Percentiles rank a stretch among this genome's conserved stretches.
These are phyloP conservation scores for Amaurobius ferox DNA, from an alignment of 2,888 invertebrate genomes.

Conservation along the genomic window DNA sequence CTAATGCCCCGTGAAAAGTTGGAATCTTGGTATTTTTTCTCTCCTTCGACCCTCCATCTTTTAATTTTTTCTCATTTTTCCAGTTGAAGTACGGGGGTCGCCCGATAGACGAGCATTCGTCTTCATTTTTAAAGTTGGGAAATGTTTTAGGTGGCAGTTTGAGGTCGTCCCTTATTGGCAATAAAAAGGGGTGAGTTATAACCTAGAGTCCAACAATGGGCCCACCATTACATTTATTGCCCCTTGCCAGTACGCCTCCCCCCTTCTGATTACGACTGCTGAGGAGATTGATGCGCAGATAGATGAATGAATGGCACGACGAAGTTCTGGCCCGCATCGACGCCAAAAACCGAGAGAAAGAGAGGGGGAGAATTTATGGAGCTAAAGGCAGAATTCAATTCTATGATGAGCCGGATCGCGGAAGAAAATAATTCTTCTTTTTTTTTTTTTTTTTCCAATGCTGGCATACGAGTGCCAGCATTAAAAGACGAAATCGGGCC, in stretches of 20 bases:
- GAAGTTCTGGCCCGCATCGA: slow-evolving; percentile 19
- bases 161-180: slow-evolving; percentile 70
- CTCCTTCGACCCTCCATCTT: slow-evolving; percentile 17
- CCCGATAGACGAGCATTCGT: slow-evolving; percentile 58
- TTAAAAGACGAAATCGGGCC: no score
- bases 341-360: slow-evolving; percentile 19
- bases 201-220: slow-evolving; percentile 57
- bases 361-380: slow-evolving; percentile 57
- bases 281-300: slow-evolving; percentile 58
- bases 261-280: slow-evolving; percentile 9
- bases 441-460: no score
- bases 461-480: no score
- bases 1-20: slow-evolving; percentile 69
- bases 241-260: slow-evolving; percentile 16
- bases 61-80: slow-evolving; percentile 12
- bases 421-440: slow-evolving; percentile 1
- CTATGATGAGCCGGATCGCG: neutral
- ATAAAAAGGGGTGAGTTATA: slow-evolving; percentile 71
- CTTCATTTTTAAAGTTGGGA: slow-evolving; percentile 70
- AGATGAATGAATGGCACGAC: slow-evolving; percentile 59
- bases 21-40: slow-evolving; percentile 50
- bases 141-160: slow-evolving; percentile 71
- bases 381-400: slow-evolving; percentile 38
- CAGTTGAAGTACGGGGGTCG: slow-evolving; percentile 34
- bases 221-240: slow-evolving; percentile 70